Evolutionary conservation across 2,797 vertebrate genomes (phyloP).

Genomic region (Gymnoscopelus microlampas): DNA sequence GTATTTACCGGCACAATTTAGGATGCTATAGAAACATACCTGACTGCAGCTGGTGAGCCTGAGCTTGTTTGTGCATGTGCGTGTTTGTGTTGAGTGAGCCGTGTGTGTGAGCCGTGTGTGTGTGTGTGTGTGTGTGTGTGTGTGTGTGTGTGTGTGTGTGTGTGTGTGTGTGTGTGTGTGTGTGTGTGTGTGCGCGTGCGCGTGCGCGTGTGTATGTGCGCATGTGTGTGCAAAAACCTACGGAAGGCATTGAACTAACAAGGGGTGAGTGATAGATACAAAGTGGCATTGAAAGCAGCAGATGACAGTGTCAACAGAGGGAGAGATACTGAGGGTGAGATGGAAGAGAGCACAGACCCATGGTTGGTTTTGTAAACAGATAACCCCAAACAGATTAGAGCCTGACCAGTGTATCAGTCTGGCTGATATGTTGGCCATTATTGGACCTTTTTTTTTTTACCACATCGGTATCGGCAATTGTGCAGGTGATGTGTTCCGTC

Average conservation of each 20-base stretch:
- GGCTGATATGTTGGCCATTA: no score
- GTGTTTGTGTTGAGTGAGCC: neutral
- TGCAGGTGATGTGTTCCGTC: no score
- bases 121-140: conserved; percentile 55
- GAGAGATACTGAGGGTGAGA: conserved; percentile 61
- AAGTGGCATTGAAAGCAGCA: conserved; percentile 60
- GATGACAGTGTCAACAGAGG: conserved; percentile 64
- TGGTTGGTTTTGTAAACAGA: conserved; percentile 71
- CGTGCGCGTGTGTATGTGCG: conserved; percentile 53
- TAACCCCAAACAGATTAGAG: conserved; percentile 7
- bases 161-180: conserved; percentile 8
- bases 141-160: conserved; percentile 29
- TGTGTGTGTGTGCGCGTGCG: conserved; percentile 6
- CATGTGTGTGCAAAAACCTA: conserved; percentile 30
- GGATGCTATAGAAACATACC: conserved; percentile 1
- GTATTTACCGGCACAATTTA: conserved; percentile 3
- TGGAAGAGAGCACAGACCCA: conserved; percentile 53
- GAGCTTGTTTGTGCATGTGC: conserved; percentile 24
- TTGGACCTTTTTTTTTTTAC: no score
- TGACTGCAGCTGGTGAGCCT: conserved; percentile 33
- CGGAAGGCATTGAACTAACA: conserved; percentile 31
- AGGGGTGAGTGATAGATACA: conserved; percentile 51
- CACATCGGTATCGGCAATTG: no score
- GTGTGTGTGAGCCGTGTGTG: conserved; percentile 1
- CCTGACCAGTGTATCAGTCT: no score